Conservation (phyloP, 2,113 vertebrate species). For the Lophius piscatorius region DNA sequence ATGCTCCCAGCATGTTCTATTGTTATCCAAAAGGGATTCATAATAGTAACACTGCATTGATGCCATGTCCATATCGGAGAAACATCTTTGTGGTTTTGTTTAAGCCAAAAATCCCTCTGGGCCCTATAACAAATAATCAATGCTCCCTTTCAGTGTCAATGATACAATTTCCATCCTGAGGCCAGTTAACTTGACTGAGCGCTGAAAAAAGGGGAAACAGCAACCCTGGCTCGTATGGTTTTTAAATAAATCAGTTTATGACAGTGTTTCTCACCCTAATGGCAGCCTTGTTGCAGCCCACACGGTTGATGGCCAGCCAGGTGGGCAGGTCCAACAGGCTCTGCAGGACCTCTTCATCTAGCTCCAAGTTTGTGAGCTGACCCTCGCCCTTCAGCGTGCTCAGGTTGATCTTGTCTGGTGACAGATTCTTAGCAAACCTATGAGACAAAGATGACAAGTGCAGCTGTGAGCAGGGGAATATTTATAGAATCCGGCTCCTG, state of each 20-base stretch:
- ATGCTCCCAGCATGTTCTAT: too few relatives aligned
- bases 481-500: constrained; percentile 13
- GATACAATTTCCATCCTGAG: too few relatives aligned
- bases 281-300: constrained; percentile 96
- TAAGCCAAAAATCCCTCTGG: too few relatives aligned
- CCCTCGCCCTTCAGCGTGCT: constrained; percentile 98
- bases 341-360: constrained; percentile 98
- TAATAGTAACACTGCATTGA: too few relatives aligned
- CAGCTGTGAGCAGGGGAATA: constrained; percentile 18
- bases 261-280: constrained; percentile 87
- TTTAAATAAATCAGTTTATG: not conserved
- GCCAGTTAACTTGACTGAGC: too few relatives aligned
- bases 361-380: constrained; percentile 96
- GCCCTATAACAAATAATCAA: too few relatives aligned
- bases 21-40: too few relatives aligned
- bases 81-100: too few relatives aligned
- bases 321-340: constrained; percentile 98
- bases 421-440: constrained; percentile 99
- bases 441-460: constrained; percentile 1
- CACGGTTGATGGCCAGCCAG: constrained; percentile 97
- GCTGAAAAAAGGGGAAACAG: too few relatives aligned
- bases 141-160: too few relatives aligned
- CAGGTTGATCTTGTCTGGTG: constrained; percentile 98
- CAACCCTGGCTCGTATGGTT: too few relatives aligned
- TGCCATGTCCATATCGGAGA: too few relatives aligned